A percentile compares a stretch with the other conserved stretches of the same genome.
Conservation (phyloP, 2,888 invertebrate species). For the Amblyteles armatorius region DNA sequence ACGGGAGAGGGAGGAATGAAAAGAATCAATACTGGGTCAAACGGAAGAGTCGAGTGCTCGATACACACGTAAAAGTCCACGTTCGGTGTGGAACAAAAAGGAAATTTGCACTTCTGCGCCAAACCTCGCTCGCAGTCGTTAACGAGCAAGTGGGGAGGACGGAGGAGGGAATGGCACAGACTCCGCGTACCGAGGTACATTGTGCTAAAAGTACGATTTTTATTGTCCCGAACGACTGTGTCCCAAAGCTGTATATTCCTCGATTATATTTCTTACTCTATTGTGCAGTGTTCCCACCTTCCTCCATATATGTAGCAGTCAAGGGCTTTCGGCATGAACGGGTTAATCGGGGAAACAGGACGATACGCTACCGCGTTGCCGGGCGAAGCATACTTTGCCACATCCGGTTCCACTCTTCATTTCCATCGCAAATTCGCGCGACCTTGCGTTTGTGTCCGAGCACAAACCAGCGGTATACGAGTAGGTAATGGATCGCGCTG, state of each 20-base stretch:
- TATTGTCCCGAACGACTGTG: background rate
- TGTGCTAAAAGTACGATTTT: background rate
- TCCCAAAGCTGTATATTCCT: conserved; percentile 1
- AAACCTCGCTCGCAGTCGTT: conserved; percentile 33
- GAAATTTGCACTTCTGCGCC: conserved; percentile 37
- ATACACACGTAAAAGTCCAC: conserved; percentile 31
- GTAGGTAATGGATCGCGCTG: background rate
- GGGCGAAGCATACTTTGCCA: background rate
- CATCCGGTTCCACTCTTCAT: conserved; percentile 71
- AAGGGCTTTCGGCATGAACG: conserved; percentile 3
- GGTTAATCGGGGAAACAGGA: conserved; percentile 14
- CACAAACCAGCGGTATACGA: background rate
- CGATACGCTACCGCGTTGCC: conserved; percentile 15
- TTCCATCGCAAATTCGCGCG: conserved; percentile 79
- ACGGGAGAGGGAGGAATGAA: background rate
- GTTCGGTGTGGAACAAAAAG: conserved; percentile 24
- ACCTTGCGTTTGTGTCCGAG: conserved; percentile 57
- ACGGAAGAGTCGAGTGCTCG: conserved; percentile 54
- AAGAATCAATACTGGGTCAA: conserved; percentile 56
- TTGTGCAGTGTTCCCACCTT: background rate
- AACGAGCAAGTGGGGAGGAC: conserved; percentile 36
- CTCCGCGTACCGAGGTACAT: background rate
- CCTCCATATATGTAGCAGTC: background rate
- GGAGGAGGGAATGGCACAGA: conserved; percentile 15
- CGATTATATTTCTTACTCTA: conserved; percentile 17